Evolutionary conservation across 2,888 invertebrate species (phyloP), one percentile per base, ranked within the genome.

Genomic region (Mellilla xanthometata): DNA sequence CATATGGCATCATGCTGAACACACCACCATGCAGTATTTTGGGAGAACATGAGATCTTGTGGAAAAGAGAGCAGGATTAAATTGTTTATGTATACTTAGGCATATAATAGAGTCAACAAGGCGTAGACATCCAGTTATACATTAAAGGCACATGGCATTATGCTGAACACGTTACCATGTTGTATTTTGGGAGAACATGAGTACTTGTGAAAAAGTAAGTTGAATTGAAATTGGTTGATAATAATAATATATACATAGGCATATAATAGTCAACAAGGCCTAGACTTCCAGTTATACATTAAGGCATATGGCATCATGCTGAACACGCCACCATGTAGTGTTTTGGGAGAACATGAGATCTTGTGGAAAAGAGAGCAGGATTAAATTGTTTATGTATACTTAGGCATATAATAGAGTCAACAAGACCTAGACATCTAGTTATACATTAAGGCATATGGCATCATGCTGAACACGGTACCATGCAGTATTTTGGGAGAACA

Each of bases 401-500:
- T 6, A 19, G 6, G 5, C 3, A 15, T 15, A 3, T 15, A 95
- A 71, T 94, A 94, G 24, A 90, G 72, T 84, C 95, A n/a, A n/a
- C n/a, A n/a, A 49, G 90, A 91, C 55, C 77, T 92, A 0, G 91
- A 92, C 40, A 80, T 93, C 0, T 92, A 93, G 49, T 90, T 94
- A 34, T 91, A 92, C 52, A 92, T 90, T 62, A 90, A 42, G 90
- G 90, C 0, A 75, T 85, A 0, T 92, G 92, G 70, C 93, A 93
- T 53, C 92, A 94, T 57, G 92, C 91, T 29, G 94, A 92, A 0
- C 91, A 92, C 24, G 73, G 93, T 12, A 90, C 92, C 26, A 58
- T 96, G 8, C 93, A 94, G 44, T 96, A 95, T 74, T 96, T 96
- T 0, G 95, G 95, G 1, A 89, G 95, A 19, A 91, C 93, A 5